Percentiles rank a stretch among this genome's conserved stretches.
These are phyloP conservation scores for Colistium nudipinnis DNA, from an alignment of 2,113 vertebrate genomes.

Conservation along the genomic window DNA sequence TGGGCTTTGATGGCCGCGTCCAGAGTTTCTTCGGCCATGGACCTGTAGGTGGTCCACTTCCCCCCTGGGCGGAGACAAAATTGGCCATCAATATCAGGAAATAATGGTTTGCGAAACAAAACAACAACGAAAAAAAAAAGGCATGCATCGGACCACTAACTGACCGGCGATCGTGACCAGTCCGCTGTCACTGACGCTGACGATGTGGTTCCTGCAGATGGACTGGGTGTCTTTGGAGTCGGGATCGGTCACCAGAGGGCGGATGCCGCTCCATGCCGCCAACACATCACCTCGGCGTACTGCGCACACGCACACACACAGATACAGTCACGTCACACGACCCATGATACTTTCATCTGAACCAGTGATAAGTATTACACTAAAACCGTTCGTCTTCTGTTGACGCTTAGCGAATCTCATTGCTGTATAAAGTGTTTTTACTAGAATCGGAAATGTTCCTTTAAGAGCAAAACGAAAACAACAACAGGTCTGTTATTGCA, in stretches of 20 bases:
- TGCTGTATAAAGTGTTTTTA: too few species aligned
- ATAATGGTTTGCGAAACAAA: background rate
- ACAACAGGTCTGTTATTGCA: too few species aligned
- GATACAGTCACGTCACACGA: background rate
- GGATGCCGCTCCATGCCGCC: conserved; percentile 98
- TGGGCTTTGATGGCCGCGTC: conserved; percentile 85
- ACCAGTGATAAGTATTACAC: too few species aligned
- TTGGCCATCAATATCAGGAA: background rate
- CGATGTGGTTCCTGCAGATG: conserved; percentile 93
- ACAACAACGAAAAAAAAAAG: conserved; percentile 60
- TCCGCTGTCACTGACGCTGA: conserved; percentile 88
- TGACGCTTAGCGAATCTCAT: too few species aligned
- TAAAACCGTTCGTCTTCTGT: too few species aligned
- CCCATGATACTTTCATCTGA: too few species aligned
- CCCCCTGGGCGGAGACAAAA: conserved; percentile 82
- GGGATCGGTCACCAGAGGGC: conserved; percentile 95
- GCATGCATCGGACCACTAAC: background rate
- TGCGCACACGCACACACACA: conserved; percentile 49
- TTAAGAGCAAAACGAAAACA: too few species aligned
- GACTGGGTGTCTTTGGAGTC: conserved; percentile 96
- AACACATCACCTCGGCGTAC: conserved; percentile 96
- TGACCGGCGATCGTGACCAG: conserved; percentile 95
- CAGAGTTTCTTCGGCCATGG: conserved; percentile 94
- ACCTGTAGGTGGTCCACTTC: conserved; percentile 97
- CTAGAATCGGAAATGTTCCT: too few species aligned